Evolutionary conservation across 1,140 invertebrate species (phyloP).

Genomic region (Elysia chlorotica): DNA sequence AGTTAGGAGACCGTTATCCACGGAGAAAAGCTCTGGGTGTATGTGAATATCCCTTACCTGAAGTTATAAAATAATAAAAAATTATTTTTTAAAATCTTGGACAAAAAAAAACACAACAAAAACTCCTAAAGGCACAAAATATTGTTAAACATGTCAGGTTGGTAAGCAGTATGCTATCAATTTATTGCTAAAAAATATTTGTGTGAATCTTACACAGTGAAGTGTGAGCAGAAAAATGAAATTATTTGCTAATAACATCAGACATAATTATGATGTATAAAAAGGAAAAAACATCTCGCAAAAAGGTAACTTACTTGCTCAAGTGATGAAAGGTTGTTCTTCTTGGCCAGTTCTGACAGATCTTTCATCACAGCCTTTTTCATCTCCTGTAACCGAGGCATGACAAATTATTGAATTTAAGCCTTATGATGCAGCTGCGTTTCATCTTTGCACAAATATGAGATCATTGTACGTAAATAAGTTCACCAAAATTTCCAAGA

Average conservation of each 20-base stretch:
- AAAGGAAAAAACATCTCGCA: no score
- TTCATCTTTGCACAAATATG: no score
- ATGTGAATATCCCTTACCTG: conserved; percentile 95
- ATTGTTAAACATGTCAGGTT: neutral
- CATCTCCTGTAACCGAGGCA: conserved; percentile 69
- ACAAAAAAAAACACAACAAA: neutral
- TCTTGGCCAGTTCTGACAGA: conserved; percentile 84
- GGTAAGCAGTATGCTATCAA: no score
- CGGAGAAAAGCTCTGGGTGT: conserved; percentile 90
- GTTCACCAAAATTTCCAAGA: no score
- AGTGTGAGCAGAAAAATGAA: neutral
- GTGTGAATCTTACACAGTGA: neutral
- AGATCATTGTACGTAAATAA: no score
- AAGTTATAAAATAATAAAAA: no score
- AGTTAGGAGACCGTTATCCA: conserved; percentile 95
- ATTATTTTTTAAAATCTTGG: neutral
- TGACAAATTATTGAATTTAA: no score
- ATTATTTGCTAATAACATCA: no score
- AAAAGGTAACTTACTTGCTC: conserved; percentile 80
- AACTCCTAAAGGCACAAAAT: no score
- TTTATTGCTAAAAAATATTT: no score
- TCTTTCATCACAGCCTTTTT: conserved; percentile 90
- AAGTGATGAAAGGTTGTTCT: conserved; percentile 90
- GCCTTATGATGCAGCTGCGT: no score
- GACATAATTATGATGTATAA: no score